Evolutionary conservation across 2,113 vertebrate genomes (phyloP).

Genomic region (Orientallactaga bullata): DNA sequence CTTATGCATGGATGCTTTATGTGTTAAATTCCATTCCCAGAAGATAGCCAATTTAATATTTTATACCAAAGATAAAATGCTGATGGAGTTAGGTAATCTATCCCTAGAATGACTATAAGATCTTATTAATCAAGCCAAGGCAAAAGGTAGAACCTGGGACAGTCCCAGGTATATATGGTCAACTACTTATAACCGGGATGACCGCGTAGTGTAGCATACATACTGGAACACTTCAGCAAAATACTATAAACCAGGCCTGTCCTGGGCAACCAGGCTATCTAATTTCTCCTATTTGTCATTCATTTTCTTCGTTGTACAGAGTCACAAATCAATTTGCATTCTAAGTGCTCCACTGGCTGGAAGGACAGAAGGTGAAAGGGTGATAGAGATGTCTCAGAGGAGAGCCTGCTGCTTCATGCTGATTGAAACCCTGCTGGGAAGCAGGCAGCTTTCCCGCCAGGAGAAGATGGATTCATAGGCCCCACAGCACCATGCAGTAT

Average conservation of each 20-base stretch:
- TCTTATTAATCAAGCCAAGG: not conserved
- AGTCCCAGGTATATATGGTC: not conserved
- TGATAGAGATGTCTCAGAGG: not conserved
- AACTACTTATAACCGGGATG: not conserved
- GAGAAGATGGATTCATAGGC: not conserved
- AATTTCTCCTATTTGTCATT: not conserved
- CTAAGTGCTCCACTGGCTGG: not conserved
- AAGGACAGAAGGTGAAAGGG: not conserved
- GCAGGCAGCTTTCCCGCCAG: accelerated
- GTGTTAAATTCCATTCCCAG: conserved; percentile 14
- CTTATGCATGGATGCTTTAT: not conserved
- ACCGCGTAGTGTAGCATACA: not conserved
- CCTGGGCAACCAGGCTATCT: not conserved
- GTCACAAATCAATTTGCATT: not conserved
- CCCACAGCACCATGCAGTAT: accelerated
- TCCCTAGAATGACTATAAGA: not conserved
- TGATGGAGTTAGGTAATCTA: not conserved
- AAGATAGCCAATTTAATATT: not conserved
- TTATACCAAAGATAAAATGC: not conserved
- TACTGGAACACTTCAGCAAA: not conserved
- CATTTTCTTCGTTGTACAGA: not conserved
- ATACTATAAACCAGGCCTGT: not conserved
- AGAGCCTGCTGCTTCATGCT: not conserved
- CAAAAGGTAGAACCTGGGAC: not conserved
- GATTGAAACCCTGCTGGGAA: not conserved